These are phyloP conservation scores for Agrotis segetum DNA, from an alignment of 2,888 invertebrate genomes.

Conservation along the genomic window DNA sequence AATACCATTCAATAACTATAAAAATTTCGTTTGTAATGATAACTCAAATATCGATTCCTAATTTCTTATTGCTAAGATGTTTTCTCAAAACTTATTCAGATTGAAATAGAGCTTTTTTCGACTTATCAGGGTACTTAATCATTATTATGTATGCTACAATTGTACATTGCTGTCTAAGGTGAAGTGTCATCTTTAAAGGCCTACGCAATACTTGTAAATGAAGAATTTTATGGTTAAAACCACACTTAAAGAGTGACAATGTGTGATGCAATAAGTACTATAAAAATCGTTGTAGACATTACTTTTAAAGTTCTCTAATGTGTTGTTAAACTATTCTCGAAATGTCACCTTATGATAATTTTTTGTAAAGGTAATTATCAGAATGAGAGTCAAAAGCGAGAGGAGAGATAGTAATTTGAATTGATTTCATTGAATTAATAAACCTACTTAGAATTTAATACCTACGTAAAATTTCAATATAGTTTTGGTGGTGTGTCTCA, in stretches of 20 bases:
- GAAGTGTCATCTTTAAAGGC: neutral
- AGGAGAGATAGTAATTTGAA: neutral
- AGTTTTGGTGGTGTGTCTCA: neutral
- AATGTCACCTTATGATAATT: constrained; percentile 3
- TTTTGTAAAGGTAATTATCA: constrained; percentile 15
- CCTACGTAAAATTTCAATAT: neutral
- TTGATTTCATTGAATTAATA: neutral
- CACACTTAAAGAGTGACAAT: constrained; percentile 28
- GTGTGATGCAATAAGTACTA: constrained; percentile 36
- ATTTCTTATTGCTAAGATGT: no score
- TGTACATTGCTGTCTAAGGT: neutral
- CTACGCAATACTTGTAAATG: neutral
- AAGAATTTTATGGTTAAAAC: constrained; percentile 54
- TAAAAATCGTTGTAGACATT: constrained; percentile 8
- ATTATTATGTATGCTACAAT: no score
- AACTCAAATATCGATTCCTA: no score
- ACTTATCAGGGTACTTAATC: no score
- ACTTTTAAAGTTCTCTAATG: neutral
- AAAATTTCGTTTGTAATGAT: no score
- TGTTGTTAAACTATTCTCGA: constrained; percentile 9
- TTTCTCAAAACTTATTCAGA: no score
- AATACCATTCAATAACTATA: no score
- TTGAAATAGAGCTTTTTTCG: no score
- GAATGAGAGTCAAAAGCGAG: neutral
- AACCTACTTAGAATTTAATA: no score